Evolutionary conservation across 2,888 invertebrate species (phyloP).

Genomic region (Hecatera dysodea): DNA sequence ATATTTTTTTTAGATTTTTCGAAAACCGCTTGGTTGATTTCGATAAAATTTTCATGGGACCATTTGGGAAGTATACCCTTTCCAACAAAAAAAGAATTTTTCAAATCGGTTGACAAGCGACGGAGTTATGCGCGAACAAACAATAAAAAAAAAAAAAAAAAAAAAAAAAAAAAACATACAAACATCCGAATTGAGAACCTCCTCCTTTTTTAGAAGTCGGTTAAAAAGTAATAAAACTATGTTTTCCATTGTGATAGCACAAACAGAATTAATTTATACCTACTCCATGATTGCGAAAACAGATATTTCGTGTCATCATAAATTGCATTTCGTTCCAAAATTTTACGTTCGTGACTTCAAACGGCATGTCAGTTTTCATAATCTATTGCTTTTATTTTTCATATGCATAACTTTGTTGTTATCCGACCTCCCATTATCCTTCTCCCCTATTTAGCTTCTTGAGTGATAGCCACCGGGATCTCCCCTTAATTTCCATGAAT

Average conservation of each 20-base stretch:
- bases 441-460: slow-evolving; percentile 68
- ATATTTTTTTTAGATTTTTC: too few relatives aligned
- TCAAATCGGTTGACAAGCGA: too few relatives aligned
- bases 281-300: background rate
- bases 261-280: background rate
- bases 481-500: slow-evolving; percentile 76
- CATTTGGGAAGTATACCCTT: too few relatives aligned
- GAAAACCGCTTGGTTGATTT: too few relatives aligned
- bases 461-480: slow-evolving; percentile 68
- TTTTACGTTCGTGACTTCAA: slow-evolving; percentile 31
- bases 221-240: background rate
- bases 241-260: background rate
- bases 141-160: too few relatives aligned
- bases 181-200: too few relatives aligned
- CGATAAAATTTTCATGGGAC: too few relatives aligned
- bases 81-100: too few relatives aligned
- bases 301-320: background rate
- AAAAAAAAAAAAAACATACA: too few relatives aligned
- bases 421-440: slow-evolving; percentile 55
- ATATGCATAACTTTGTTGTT: slow-evolving; percentile 53
- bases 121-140: too few relatives aligned
- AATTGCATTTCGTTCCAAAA: slow-evolving; percentile 18
- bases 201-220: too few relatives aligned
- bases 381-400: slow-evolving; percentile 53
- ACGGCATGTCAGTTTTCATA: slow-evolving; percentile 33